Conservation (phyloP, 2,113 vertebrate genomes). For the Geothlypis trichas region DNA sequence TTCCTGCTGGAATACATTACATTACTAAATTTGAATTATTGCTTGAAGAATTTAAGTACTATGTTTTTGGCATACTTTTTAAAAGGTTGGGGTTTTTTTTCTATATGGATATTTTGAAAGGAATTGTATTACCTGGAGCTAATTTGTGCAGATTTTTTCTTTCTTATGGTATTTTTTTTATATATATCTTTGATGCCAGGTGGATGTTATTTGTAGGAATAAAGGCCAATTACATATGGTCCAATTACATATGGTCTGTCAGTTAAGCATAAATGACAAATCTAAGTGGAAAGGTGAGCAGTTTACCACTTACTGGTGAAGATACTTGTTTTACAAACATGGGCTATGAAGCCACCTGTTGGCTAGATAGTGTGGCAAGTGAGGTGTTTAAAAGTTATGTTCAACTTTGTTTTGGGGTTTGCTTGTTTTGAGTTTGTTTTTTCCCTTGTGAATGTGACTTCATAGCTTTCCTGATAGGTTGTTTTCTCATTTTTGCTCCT, state of each 20-base stretch:
- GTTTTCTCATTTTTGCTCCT: background rate
- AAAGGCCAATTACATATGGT: background rate
- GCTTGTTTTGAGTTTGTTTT: background rate
- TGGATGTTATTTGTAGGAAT: background rate
- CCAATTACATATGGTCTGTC: no score
- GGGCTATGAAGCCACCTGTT: background rate
- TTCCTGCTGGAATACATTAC: background rate
- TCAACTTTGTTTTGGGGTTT: background rate
- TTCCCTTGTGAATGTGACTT: background rate
- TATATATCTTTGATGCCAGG: background rate
- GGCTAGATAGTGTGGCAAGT: background rate
- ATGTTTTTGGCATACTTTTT: background rate
- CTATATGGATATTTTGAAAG: background rate
- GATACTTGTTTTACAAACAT: background rate
- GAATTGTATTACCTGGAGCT: background rate
- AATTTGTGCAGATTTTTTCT: background rate
- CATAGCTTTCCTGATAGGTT: background rate
- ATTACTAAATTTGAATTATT: background rate
- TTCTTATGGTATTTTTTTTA: background rate
- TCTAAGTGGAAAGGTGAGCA: background rate
- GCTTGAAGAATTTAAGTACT: background rate
- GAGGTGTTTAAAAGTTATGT: background rate
- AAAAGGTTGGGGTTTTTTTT: fast-evolving
- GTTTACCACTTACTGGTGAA: background rate
- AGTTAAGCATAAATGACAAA: background rate